Conservation (phyloP, 2,113 vertebrate species). For the Rostratula benghalensis region DNA sequence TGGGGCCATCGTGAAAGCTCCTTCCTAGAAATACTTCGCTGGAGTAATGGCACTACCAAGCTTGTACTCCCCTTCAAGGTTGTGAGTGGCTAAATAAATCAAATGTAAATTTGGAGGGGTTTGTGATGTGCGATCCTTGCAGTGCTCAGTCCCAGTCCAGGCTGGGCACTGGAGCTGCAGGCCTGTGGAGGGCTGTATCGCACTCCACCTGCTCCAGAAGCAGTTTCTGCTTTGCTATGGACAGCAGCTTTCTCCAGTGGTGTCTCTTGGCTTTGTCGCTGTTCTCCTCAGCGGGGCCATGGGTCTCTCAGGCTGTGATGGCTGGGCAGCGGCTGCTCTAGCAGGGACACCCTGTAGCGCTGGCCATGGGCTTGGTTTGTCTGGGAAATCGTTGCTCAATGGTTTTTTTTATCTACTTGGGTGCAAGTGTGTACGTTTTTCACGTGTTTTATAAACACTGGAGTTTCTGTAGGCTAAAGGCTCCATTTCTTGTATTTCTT, state of each 20-base stretch:
- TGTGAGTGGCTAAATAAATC: neutral
- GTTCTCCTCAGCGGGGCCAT: rapidly evolving
- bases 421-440: rapidly evolving
- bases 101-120: neutral
- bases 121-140: rapidly evolving
- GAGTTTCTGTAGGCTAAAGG: neutral
- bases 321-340: too few relatives aligned
- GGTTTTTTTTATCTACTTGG: rapidly evolving
- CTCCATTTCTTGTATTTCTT: too few relatives aligned
- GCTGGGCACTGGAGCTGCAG: neutral
- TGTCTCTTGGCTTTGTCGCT: neutral
- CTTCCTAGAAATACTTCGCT: neutral
- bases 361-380: rapidly evolving
- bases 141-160: rapidly evolving
- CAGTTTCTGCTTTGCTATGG: too few relatives aligned
- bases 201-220: rapidly evolving
- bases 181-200: rapidly evolving
- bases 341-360: rapidly evolving
- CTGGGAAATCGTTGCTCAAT: rapidly evolving
- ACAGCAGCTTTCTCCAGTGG: rapidly evolving
- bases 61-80: neutral
- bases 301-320: too few relatives aligned
- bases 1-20: neutral
- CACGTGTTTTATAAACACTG: rapidly evolving
- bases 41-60: rapidly evolving